phyloP scores from a whole-genome alignment of 2,113 vertebrate species.

The Vulpes lagopus region DNA sequence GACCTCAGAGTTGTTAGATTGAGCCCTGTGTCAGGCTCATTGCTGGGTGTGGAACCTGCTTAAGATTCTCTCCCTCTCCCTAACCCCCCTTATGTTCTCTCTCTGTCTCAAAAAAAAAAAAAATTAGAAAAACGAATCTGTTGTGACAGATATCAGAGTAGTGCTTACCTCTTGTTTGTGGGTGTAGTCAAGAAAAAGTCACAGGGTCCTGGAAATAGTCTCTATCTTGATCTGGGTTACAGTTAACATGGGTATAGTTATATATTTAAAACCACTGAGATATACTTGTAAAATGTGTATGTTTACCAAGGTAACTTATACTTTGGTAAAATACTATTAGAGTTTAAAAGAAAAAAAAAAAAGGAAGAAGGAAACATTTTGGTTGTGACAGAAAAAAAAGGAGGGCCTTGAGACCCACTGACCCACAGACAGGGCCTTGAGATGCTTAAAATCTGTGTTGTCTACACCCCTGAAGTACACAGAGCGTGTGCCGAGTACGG shows the following conservation, averaged over 20 bases:
- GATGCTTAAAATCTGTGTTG: not conserved
- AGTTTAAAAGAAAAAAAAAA: not conserved
- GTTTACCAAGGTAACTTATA: not conserved
- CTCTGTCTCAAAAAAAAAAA: not conserved
- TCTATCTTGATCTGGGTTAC: not conserved
- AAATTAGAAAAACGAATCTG: not conserved
- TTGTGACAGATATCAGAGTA: not conserved
- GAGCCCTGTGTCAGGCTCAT: not conserved
- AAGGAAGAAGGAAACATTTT: not conserved
- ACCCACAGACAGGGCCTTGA: not conserved
- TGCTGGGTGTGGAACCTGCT: not conserved
- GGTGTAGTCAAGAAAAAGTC: not conserved
- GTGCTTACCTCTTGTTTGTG: not conserved
- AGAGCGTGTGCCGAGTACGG: fast-evolving
- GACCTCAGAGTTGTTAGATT: not conserved
- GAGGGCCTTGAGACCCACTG: not conserved
- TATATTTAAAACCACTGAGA: not conserved
- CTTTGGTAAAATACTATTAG: not conserved
- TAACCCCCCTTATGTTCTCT: not conserved
- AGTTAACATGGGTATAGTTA: not conserved
- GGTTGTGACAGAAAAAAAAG: not conserved
- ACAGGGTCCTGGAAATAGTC: not conserved
- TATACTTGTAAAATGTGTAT: not conserved
- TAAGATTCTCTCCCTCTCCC: not conserved
- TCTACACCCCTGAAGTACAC: not conserved